A percentile compares a stretch with the other conserved stretches of the same genome.
Evolutionary conservation across 2,888 invertebrate genomes (phyloP).

Genomic region (Ariolimax columbianus): DNA sequence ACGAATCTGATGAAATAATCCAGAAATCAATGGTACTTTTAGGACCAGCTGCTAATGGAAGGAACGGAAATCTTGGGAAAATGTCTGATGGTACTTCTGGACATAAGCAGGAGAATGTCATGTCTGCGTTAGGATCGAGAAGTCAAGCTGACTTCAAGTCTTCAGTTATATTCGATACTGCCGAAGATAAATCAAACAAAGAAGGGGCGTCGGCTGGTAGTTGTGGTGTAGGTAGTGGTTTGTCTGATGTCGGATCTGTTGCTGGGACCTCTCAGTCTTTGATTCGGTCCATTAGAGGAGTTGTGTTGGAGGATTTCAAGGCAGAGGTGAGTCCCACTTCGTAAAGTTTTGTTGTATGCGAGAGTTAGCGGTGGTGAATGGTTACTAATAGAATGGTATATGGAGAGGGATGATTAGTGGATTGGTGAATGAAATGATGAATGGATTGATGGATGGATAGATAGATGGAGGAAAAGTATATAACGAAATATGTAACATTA

Average conservation of each 20-base stretch:
- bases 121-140: background rate
- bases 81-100: background rate
- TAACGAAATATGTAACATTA: too few species aligned
- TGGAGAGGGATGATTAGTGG: too few species aligned
- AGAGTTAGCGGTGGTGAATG: too few species aligned
- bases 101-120: background rate
- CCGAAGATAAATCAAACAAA: background rate
- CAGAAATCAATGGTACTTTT: too few species aligned
- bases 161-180: slow-evolving; percentile 11
- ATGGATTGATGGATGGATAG: too few species aligned
- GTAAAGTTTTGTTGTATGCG: too few species aligned
- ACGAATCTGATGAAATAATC: background rate
- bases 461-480: too few species aligned
- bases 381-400: too few species aligned
- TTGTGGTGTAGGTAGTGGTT: background rate
- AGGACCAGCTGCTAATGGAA: background rate
- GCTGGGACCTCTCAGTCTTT: background rate
- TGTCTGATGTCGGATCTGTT: background rate
- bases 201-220: background rate
- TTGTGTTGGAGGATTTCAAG: background rate
- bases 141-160: background rate
- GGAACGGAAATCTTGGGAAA: too few species aligned
- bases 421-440: too few species aligned
- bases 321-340: too few species aligned
- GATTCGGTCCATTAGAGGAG: background rate